Conservation (phyloP, 37 sponge, comb jelly and placozoan species). For the Chondrilla cf. caribensis region DNA sequence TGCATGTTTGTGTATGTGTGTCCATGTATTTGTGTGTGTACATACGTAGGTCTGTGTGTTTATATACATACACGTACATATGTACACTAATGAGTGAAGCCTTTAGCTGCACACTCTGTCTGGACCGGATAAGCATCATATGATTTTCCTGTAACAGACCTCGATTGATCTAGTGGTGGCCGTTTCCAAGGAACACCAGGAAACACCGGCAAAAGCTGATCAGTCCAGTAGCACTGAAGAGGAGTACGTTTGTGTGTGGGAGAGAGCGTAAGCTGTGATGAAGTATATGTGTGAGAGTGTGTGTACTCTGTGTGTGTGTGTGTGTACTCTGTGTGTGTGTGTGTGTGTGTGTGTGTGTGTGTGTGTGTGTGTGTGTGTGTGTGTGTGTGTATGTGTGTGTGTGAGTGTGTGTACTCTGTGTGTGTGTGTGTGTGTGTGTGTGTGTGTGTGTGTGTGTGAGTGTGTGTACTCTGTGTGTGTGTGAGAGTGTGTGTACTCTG, state of each 20-base stretch:
- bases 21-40: no score
- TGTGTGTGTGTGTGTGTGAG: neutral
- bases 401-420: neutral
- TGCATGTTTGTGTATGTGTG: no score
- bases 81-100: no score
- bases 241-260: no score
- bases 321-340: neutral
- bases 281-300: no score
- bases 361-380: constrained; percentile 14
- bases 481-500: neutral
- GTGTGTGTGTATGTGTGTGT: neutral
- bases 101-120: no score
- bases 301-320: constrained; percentile 5
- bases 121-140: neutral
- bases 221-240: neutral
- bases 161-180: constrained; percentile 78
- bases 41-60: no score
- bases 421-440: neutral
- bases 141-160: constrained; percentile 18
- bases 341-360: constrained; percentile 8
- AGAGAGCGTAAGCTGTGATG: no score
- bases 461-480: no score
- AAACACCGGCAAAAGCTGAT: neutral
- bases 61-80: neutral
- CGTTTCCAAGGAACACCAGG: neutral